Evolutionary conservation across 2,113 vertebrate genomes (phyloP), one percentile per base, ranked within the genome.

Genomic region (Piprites chloris): DNA sequence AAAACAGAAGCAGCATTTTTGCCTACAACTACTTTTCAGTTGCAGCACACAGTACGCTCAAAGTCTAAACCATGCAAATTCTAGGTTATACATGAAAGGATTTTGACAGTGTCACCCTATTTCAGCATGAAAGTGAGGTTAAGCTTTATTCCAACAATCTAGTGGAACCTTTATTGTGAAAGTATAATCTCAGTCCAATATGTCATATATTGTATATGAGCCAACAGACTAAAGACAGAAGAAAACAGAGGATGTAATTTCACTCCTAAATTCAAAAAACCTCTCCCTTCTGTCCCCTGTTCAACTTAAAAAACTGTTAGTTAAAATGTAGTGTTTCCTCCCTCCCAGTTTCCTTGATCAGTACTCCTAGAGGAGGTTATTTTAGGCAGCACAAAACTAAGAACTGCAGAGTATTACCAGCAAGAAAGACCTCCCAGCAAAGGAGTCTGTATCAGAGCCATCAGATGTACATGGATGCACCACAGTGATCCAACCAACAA

Each of bases 201-300:
- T 4, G n/a, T 3, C 0, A 1, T 6, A 22, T 12, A 72, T 15
- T 28, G 6, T 8, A 49, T 11, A 19, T 2, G 67, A 62, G 24
- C 32, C 17, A 62, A 42, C 0, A 52, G 49, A 65, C 7, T 59
- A 30, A 53, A 81, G 66, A 67, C 7, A 52, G 11, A 75, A 66
- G n/a, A 76, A 76, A 90, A 24, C 20, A 69, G n/a, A 50, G 14
- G 12, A 42, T 9, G 2, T 6, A 1, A 42, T 72, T 89, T 59
- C 30, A 24, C 47, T 35, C 46, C 12, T n/a, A 4, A 67, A 42
- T 59, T 72, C 49, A 33, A 39, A 47, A 28, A 71, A 63, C 2
- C 58, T 59, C 22, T 39, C 41, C 47, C 49, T 50, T 72, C 30
- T 32, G 13, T 15, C 15, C 14, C 7, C 30, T 11, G 9, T 12